phyloP scores from a whole-genome alignment of 2,113 vertebrate genomes.

The Tragelaphus imberbis region DNA sequence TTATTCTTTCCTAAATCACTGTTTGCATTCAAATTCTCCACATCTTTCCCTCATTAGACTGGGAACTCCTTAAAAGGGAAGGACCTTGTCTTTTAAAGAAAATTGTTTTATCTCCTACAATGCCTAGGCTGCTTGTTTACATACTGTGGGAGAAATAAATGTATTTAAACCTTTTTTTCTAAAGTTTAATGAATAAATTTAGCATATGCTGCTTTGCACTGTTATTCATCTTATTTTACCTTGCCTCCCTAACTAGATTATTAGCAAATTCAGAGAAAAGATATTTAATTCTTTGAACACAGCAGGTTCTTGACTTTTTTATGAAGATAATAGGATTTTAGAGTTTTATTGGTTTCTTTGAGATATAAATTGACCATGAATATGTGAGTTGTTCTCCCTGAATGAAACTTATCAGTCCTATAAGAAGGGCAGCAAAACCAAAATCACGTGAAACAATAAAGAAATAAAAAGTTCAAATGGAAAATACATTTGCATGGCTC shows the following conservation, averaged over 20 bases:
- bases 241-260: background rate
- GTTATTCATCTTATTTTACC: background rate
- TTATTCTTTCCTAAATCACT: background rate
- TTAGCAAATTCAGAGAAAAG: slow-evolving; percentile 13
- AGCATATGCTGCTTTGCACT: background rate
- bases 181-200: background rate
- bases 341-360: background rate
- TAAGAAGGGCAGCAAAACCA: slow-evolving; percentile 28
- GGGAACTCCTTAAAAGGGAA: background rate
- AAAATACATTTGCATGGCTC: slow-evolving; percentile 61
- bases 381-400: background rate
- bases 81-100: background rate
- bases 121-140: background rate
- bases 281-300: background rate
- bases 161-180: background rate
- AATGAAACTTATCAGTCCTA: slow-evolving; percentile 6
- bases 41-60: background rate
- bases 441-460: slow-evolving; percentile 39
- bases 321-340: slow-evolving; percentile 29
- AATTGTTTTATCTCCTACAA: background rate
- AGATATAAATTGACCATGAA: slow-evolving; percentile 34
- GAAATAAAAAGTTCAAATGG: slow-evolving; percentile 56
- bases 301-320: slow-evolving; percentile 18
- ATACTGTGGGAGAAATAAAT: background rate
- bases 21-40: background rate